Percentiles rank a stretch among this genome's conserved stretches.
Evolutionary conservation across 2,113 vertebrate species (phyloP).

Genomic region (Heterocephalus glaber): DNA sequence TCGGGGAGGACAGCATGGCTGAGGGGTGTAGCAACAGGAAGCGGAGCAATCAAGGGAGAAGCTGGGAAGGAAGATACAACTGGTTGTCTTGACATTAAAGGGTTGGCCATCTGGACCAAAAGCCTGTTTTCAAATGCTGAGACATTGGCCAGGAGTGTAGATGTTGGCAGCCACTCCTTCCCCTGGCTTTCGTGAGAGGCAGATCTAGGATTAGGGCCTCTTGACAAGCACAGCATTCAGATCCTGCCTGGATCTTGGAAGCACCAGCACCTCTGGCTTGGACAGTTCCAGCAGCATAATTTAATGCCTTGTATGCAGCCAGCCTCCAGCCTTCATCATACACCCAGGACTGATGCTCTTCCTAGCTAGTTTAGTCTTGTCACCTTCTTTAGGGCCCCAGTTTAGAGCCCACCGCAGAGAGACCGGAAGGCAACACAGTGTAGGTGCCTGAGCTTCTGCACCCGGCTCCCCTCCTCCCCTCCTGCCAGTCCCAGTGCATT

Average conservation of each 20-base stretch:
- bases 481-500: neutral
- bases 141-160: neutral
- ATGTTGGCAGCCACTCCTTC: neutral
- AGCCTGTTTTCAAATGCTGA: neutral
- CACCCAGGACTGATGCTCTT: neutral
- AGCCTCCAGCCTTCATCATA: neutral
- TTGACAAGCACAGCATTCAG: neutral
- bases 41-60: too few species aligned
- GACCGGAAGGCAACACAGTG: neutral
- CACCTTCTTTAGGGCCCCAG: neutral
- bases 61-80: too few species aligned
- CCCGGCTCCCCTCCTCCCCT: too few species aligned
- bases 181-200: neutral
- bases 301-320: neutral
- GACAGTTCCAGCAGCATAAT: neutral
- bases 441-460: neutral
- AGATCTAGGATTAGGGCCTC: neutral
- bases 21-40: too few species aligned
- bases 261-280: neutral
- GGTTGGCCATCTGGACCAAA: neutral
- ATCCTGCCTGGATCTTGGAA: neutral
- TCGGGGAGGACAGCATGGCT: too few species aligned
- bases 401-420: neutral
- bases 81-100: neutral
- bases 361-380: neutral